Percentiles rank a stretch among this genome's conserved stretches.
phyloP scores from a whole-genome alignment of 1,140 invertebrate genomes.

The Andrena cerasifolii region DNA sequence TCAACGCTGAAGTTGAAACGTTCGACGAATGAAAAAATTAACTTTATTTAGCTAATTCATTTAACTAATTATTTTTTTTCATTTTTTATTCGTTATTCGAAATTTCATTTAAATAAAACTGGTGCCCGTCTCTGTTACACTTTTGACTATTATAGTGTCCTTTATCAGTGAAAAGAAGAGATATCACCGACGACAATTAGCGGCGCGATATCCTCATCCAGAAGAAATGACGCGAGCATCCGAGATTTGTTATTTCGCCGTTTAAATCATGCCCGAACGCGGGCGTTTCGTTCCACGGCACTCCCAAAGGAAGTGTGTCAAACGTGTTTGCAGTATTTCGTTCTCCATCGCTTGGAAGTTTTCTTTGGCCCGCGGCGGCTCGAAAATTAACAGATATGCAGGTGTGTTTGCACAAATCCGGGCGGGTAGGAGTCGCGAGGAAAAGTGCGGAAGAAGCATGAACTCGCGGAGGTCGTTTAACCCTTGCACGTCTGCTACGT shows the following conservation, averaged over 20 bases:
- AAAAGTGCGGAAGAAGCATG: neutral
- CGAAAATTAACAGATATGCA: conserved; percentile 46
- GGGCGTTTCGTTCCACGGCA: neutral
- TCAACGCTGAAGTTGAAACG: too few species aligned
- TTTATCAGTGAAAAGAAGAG: too few species aligned
- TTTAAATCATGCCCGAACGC: neutral
- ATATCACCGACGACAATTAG: too few species aligned
- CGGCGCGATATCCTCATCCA: neutral
- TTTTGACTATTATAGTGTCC: too few species aligned
- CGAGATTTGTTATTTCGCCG: neutral
- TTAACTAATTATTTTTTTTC: too few species aligned
- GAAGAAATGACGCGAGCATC: neutral
- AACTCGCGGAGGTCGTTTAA: conserved; percentile 15
- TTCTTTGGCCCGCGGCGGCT: conserved; percentile 22
- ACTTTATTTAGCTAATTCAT: too few species aligned
- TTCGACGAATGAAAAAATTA: too few species aligned
- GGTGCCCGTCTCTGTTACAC: too few species aligned
- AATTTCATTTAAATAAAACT: too few species aligned
- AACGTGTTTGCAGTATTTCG: conserved; percentile 39
- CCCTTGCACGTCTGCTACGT: neutral
- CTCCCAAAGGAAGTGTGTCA: conserved; percentile 14
- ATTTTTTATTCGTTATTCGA: too few species aligned
- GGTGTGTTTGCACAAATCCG: conserved; percentile 34
- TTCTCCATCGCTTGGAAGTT: conserved; percentile 35
- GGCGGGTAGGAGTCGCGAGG: conserved; percentile 9